phyloP scores from a whole-genome alignment of 2,113 vertebrate species.

The Periophthalmus modestus region DNA sequence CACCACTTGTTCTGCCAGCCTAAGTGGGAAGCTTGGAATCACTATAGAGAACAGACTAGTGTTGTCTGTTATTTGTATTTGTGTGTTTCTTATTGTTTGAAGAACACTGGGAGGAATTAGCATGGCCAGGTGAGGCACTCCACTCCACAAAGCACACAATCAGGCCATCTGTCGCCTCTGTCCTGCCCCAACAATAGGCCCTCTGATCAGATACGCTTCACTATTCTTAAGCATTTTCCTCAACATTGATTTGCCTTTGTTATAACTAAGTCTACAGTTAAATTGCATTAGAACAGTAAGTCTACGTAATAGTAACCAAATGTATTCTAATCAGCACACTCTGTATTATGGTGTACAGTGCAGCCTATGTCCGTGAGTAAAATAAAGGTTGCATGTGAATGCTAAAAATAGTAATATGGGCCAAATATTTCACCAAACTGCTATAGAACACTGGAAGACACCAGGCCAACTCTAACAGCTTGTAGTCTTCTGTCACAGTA shows the following conservation, averaged over 20 bases:
- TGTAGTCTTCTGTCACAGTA: too few relatives aligned
- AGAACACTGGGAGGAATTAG: conserved; percentile 35
- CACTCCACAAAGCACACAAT: conserved; percentile 37
- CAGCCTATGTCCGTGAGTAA: too few relatives aligned
- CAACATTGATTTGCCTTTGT: neutral
- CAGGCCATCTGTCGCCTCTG: conserved; percentile 53
- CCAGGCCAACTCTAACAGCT: too few relatives aligned
- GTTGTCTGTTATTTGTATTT: conserved; percentile 19
- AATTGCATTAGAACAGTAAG: neutral
- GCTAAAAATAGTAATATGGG: too few relatives aligned
- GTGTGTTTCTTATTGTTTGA: conserved; percentile 25
- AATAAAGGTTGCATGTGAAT: too few relatives aligned
- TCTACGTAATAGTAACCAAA: neutral
- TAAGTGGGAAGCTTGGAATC: neutral
- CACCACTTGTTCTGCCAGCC: conserved; percentile 2
- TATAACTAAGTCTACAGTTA: neutral
- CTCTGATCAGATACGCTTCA: conserved; percentile 24
- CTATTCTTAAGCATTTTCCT: neutral
- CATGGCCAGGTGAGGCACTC: conserved; percentile 46
- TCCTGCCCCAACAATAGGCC: conserved; percentile 27
- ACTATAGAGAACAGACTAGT: neutral
- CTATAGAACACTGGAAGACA: too few relatives aligned
- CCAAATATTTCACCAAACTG: too few relatives aligned
- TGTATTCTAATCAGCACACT: neutral
- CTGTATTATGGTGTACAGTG: too few relatives aligned